phyloP scores from a whole-genome alignment of 2,888 invertebrate genomes.

The Theretra japonica region DNA sequence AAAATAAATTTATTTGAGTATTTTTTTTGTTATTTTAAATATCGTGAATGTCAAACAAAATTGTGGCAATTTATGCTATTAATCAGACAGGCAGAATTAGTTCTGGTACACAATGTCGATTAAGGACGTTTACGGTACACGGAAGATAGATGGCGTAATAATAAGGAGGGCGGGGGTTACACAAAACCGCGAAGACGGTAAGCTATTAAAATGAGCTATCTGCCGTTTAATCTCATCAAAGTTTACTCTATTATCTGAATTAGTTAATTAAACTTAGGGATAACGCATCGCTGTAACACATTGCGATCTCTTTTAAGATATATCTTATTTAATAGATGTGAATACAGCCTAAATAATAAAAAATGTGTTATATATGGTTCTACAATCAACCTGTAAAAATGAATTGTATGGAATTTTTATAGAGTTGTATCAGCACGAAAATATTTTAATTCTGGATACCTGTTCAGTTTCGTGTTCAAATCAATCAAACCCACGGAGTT shows the following conservation, averaged over 20 bases:
- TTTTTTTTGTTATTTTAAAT: no score
- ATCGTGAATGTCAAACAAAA: no score
- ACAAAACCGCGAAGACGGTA: conserved; percentile 20
- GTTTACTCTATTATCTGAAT: conserved; percentile 29
- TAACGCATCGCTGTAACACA: conserved; percentile 1
- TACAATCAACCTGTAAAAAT: no score
- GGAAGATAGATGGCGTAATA: conserved; percentile 11
- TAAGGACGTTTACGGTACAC: not conserved
- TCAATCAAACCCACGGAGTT: no score
- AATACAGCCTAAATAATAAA: not conserved
- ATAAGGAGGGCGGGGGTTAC: not conserved
- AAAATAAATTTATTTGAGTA: no score
- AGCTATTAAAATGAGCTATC: conserved; percentile 22
- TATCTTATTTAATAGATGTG: not conserved
- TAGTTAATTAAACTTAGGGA: conserved; percentile 26
- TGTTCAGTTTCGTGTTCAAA: no score
- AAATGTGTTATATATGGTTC: no score
- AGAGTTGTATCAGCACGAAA: no score
- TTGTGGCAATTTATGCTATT: no score
- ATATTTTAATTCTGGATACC: no score
- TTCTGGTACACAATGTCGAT: not conserved
- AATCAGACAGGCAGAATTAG: no score
- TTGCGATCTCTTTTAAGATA: not conserved
- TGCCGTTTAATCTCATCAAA: conserved; percentile 22
- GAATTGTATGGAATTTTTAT: no score